Conservation (phyloP, 2,797 vertebrate genomes). For the Sebastes diaconus region DNA sequence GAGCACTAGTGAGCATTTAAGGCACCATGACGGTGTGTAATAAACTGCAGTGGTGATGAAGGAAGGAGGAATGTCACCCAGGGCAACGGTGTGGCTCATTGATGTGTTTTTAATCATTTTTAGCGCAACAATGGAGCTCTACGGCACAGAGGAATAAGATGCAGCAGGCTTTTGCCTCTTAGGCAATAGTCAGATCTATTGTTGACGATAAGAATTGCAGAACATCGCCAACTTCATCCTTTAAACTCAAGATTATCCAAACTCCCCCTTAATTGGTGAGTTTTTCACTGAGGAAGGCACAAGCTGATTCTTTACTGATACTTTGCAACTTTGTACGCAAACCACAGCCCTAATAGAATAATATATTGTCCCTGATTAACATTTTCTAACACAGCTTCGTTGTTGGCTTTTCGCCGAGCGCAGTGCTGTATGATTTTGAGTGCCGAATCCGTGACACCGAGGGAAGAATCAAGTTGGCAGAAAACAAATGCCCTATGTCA, state of each 20-base stretch:
- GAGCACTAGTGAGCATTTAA: neutral
- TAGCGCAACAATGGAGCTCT: neutral
- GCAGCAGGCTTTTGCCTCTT: neutral
- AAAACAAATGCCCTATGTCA: constrained; percentile 49
- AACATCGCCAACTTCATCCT: neutral
- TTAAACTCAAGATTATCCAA: neutral
- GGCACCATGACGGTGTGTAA: neutral
- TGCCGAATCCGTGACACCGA: constrained; percentile 19
- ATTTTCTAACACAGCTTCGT: neutral
- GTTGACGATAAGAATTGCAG: neutral
- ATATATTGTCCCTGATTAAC: neutral
- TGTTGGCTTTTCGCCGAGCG: neutral
- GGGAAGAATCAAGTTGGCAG: constrained; percentile 47
- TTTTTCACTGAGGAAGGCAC: neutral
- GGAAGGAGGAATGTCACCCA: too few species aligned
- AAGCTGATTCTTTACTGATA: neutral
- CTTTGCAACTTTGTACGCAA: neutral
- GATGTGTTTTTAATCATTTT: neutral
- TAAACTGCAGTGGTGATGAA: neutral
- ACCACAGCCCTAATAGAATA: neutral
- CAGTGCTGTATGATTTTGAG: constrained; percentile 8
- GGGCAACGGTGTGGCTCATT: neutral
- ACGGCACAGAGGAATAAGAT: neutral
- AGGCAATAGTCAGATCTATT: neutral
- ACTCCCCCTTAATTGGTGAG: neutral